Evolutionary conservation across 2,888 invertebrate species (phyloP).

Genomic region (Meiosimyza platycephala): DNA sequence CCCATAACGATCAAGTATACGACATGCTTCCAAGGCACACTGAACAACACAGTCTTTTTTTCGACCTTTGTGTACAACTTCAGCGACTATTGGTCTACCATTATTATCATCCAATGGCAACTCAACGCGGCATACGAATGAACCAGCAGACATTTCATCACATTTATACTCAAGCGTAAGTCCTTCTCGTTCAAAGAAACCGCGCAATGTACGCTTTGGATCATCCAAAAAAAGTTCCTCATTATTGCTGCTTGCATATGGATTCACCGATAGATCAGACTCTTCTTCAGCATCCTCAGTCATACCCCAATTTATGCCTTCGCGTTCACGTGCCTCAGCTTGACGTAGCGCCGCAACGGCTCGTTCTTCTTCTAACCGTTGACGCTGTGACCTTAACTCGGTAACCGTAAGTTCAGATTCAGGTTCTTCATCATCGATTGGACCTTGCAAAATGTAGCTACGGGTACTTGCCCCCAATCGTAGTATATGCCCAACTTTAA

Average conservation of each 20-base stretch:
- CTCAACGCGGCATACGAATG: conserved; percentile 86
- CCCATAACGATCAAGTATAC: conserved; percentile 88
- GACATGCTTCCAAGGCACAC: conserved; percentile 95
- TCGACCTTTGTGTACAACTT: conserved; percentile 88
- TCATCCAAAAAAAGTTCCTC: conserved; percentile 93
- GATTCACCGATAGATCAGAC: conserved; percentile 83
- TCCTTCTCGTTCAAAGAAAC: conserved; percentile 95
- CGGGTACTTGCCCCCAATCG: conserved; percentile 91
- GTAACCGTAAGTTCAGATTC: conserved; percentile 85
- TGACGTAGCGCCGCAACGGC: conserved; percentile 66
- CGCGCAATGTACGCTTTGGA: conserved; percentile 93
- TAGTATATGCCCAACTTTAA: conserved; percentile 92
- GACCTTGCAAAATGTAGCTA: conserved; percentile 84
- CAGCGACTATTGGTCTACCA: conserved; percentile 83
- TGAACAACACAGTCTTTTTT: conserved; percentile 94
- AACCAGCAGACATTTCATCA: conserved; percentile 86
- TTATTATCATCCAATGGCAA: conserved; percentile 83
- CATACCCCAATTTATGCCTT: conserved; percentile 95
- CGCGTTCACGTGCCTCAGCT: conserved; percentile 67
- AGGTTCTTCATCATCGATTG: conserved; percentile 85
- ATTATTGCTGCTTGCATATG: conserved; percentile 82
- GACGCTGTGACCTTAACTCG: conserved; percentile 74
- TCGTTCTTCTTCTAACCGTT: conserved; percentile 76
- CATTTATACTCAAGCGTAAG: conserved; percentile 87
- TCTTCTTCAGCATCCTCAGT: conserved; percentile 91